Conservation (phyloP, 2,888 invertebrate genomes). For the Leptinotarsa haldemani region DNA sequence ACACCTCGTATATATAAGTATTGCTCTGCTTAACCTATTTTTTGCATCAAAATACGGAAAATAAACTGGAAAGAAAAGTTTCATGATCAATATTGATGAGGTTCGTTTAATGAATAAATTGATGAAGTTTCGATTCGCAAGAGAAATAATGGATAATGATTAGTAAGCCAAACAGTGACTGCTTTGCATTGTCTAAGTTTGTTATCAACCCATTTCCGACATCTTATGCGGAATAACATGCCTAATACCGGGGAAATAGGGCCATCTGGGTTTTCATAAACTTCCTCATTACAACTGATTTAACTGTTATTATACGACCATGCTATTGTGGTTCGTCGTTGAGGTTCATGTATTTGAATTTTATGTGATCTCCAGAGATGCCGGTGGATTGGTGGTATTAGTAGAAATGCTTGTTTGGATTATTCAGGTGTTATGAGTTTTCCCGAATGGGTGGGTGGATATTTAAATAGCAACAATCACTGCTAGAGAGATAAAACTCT, state of each 20-base stretch:
- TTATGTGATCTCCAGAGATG: background rate
- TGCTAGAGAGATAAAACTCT: too few relatives aligned
- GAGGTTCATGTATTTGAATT: background rate
- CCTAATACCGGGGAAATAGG: background rate
- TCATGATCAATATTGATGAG: background rate
- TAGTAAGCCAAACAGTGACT: background rate
- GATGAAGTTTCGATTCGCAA: background rate
- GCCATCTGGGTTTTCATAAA: conserved; percentile 11
- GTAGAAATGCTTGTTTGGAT: background rate
- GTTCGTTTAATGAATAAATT: background rate
- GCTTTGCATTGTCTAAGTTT: background rate
- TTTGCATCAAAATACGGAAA: too few relatives aligned
- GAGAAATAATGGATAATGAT: background rate
- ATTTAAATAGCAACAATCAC: too few relatives aligned
- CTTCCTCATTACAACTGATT: conserved; percentile 7
- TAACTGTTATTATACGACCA: conserved; percentile 6
- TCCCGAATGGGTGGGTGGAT: too few relatives aligned
- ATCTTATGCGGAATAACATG: background rate
- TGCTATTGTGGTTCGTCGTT: background rate
- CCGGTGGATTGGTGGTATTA: background rate
- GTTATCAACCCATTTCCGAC: background rate
- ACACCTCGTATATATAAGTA: too few relatives aligned
- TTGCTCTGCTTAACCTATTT: too few relatives aligned
- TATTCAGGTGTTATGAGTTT: too few relatives aligned
- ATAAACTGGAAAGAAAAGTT: background rate